phyloP scores from a whole-genome alignment of 1,140 invertebrate genomes.

The Zaprionus gabonicus region DNA sequence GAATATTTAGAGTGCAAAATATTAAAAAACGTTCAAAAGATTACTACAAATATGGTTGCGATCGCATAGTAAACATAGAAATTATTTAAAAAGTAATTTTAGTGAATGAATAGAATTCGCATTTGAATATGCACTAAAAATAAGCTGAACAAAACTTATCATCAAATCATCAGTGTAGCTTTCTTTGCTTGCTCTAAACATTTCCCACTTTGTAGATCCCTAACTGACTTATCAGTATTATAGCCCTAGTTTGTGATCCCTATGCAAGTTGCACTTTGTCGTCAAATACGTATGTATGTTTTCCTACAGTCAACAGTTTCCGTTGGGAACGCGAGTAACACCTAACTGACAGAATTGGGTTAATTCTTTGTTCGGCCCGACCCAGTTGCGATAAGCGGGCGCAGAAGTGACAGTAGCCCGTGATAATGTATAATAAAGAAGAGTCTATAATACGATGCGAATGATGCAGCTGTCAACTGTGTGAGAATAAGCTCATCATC shows the following conservation, averaged over 20 bases:
- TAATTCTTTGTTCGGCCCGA: constrained; percentile 71
- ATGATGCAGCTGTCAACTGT: constrained; percentile 40
- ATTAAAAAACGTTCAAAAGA: too few relatives aligned
- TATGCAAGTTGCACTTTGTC: neutral
- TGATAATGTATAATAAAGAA: constrained; percentile 30
- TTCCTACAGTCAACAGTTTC: constrained; percentile 8
- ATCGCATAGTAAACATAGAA: too few relatives aligned
- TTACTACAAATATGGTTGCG: too few relatives aligned
- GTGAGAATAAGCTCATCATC: constrained; percentile 34
- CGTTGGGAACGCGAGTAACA: constrained; percentile 19
- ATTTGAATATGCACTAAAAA: too few relatives aligned
- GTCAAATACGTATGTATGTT: neutral
- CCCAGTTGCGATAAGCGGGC: constrained; percentile 64
- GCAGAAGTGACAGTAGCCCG: constrained; percentile 31
- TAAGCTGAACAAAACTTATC: too few relatives aligned
- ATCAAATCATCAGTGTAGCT: neutral
- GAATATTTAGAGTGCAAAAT: too few relatives aligned
- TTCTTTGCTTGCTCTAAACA: too few relatives aligned
- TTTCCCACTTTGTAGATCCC: too few relatives aligned
- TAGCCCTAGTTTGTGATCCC: neutral
- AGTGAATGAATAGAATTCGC: too few relatives aligned
- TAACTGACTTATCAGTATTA: too few relatives aligned
- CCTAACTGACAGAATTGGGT: constrained; percentile 64
- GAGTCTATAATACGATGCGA: constrained; percentile 24
- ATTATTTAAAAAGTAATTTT: too few relatives aligned